Base-by-base conservation (phyloP, 2,888 invertebrate species). In the Helicoverpa assulta region DNA sequence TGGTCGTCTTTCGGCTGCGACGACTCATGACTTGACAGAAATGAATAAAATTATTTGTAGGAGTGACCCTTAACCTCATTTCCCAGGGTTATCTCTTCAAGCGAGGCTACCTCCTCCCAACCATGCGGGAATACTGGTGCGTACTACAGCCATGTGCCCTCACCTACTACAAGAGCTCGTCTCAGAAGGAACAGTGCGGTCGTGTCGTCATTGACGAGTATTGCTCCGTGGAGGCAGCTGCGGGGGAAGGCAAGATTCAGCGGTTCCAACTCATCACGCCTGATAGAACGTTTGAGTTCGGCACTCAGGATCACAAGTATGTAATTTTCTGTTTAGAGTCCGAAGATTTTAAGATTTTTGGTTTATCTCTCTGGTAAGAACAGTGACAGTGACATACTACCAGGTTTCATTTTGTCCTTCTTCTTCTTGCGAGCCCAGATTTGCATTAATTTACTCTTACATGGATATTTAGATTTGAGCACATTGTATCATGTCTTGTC, bases 51-150 rank as follows among this genome's bases (percentile, higher is more conserved):
- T 37, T 12, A 37, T 37, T 10, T 10, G 37, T 37, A 18, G n/a
- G 16, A 50, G 16, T 50, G n/a, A 50, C 50, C n/a, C 18, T 54
- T 6, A 19, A 8, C 16, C 16, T 47, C 5, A 50, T 10, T 51
- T 90, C 87, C 66, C 83, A 97, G 97, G 98, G 98, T 1, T 97
- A 97, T 85, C 92, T 98, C 54, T 96, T 96, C 85, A 98, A 98
- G 88, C 96, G 97, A 67, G 97, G 97, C 0, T 98, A 97, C 88
- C 96, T 98, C 14, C 94, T 98, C 40, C 98, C 98, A 0, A 97
- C 97, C 0, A 97, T 98, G 96, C 96, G 97, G 18, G 98, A 98
- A 81, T 97, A 98, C 88, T 98, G 98, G 97, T 98, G 98, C 86
- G 97, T 98, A 0, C 93, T 98, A 0, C 97, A 97, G 69, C 98